Percentiles rank a stretch among this genome's conserved stretches.
These are phyloP conservation scores for Tamias sibiricus DNA, from an alignment of 2,113 vertebrate species.

Conservation along the genomic window DNA sequence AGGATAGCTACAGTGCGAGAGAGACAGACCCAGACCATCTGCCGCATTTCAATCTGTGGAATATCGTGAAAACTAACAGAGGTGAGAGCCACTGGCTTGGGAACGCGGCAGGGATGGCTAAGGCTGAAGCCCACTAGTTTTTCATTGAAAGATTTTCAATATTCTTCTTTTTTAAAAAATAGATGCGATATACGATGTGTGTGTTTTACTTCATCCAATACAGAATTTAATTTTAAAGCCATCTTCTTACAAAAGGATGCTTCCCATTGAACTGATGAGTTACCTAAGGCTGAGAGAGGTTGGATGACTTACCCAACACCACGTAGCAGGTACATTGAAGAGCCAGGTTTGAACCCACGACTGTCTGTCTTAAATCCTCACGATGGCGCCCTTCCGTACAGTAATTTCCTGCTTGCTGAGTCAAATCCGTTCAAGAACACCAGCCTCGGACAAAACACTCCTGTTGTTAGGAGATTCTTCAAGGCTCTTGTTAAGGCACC, in stretches of 20 bases:
- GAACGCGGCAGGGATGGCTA: neutral
- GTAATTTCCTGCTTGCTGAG: neutral
- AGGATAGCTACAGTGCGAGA: neutral
- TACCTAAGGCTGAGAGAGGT: neutral
- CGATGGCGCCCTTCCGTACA: neutral
- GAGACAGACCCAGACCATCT: neutral
- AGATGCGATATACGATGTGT: neutral
- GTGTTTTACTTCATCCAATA: neutral
- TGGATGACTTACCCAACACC: neutral
- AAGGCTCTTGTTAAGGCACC: neutral
- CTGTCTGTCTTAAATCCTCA: neutral
- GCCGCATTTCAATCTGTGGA: neutral
- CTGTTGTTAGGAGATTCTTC: neutral
- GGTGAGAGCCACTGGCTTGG: neutral
- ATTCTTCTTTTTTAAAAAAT: neutral
- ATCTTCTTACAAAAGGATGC: neutral
- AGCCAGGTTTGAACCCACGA: neutral
- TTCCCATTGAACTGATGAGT: neutral
- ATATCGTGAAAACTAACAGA: neutral
- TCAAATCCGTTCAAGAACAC: neutral
- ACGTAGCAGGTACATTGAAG: neutral
- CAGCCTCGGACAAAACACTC: neutral
- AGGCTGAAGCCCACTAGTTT: neutral
- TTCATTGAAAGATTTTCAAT: neutral
- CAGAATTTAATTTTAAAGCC: neutral